phyloP scores from a whole-genome alignment of 2,113 vertebrate species.

The Isurus oxyrinchus region DNA sequence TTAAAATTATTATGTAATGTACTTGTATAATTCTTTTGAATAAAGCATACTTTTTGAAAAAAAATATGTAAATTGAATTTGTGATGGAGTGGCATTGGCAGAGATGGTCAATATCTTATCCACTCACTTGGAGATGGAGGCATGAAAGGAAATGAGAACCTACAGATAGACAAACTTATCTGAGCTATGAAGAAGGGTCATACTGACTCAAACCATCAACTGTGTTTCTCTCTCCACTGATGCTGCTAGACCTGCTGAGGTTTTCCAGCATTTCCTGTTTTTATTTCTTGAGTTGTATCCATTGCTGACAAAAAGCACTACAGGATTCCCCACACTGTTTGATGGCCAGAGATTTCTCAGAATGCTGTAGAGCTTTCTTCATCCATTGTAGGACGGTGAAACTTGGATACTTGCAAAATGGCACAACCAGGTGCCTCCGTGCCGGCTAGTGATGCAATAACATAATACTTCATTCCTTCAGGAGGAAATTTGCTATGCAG shows the following conservation, averaged over 20 bases:
- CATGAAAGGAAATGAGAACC: neutral
- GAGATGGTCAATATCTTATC: no score
- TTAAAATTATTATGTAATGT: no score
- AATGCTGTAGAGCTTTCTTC: neutral
- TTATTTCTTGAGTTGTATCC: no score
- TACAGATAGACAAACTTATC: neutral
- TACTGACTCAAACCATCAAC: no score
- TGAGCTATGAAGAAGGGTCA: neutral
- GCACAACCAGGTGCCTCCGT: neutral
- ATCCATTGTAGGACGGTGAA: neutral
- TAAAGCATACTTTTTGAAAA: no score
- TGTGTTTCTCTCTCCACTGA: no score
- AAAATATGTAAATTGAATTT: no score
- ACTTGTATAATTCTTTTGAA: no score
- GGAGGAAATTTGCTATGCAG: neutral
- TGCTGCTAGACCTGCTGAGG: no score
- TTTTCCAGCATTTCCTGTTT: no score
- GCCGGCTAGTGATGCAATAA: neutral
- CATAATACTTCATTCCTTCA: neutral
- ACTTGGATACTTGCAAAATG: neutral
- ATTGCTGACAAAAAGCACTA: no score
- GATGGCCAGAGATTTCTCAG: neutral
- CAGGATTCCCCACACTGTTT: neutral
- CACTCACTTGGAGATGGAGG: no score
- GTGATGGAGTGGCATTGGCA: neutral